Evolutionary conservation across 1,140 invertebrate genomes (phyloP).

Genomic region (Drosophila tristis): DNA sequence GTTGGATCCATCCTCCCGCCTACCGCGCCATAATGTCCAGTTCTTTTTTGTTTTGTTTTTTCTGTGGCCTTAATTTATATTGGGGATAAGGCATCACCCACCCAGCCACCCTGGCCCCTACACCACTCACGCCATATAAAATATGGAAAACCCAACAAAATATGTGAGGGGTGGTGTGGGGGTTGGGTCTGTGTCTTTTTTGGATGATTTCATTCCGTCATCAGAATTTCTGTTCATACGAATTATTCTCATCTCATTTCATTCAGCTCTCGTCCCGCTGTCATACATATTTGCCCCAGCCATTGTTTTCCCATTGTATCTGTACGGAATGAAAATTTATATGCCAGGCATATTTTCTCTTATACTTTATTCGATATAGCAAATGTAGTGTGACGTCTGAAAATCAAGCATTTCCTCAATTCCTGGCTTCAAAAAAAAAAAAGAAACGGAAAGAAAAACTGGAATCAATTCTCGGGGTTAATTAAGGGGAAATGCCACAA

Average conservation of each 20-base stretch:
- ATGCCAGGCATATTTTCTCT: no score
- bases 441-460: no score
- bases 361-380: no score
- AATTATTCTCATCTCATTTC: slow-evolving; percentile 23
- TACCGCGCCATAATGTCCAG: neutral
- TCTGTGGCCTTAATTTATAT: slow-evolving; percentile 57
- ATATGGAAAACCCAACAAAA: slow-evolving; percentile 31
- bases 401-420: no score
- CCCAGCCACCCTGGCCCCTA: neutral
- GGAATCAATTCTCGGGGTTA: no score
- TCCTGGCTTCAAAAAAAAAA: no score
- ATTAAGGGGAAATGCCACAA: no score
- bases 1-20: neutral
- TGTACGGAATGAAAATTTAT: slow-evolving; percentile 39
- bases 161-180: slow-evolving; percentile 28
- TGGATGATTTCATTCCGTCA: slow-evolving; percentile 44
- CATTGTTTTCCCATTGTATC: slow-evolving; percentile 49
- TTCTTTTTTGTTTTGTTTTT: slow-evolving; percentile 36
- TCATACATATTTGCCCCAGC: slow-evolving; percentile 31
- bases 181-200: slow-evolving; percentile 38
- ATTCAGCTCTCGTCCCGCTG: slow-evolving; percentile 33
- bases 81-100: neutral
- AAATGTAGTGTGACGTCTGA: no score
- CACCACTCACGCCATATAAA: neutral
- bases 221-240: neutral